Percentiles rank a stretch among this genome's conserved stretches.
phyloP scores from a whole-genome alignment of 2,113 vertebrate genomes.

The Myocastor coypus region DNA sequence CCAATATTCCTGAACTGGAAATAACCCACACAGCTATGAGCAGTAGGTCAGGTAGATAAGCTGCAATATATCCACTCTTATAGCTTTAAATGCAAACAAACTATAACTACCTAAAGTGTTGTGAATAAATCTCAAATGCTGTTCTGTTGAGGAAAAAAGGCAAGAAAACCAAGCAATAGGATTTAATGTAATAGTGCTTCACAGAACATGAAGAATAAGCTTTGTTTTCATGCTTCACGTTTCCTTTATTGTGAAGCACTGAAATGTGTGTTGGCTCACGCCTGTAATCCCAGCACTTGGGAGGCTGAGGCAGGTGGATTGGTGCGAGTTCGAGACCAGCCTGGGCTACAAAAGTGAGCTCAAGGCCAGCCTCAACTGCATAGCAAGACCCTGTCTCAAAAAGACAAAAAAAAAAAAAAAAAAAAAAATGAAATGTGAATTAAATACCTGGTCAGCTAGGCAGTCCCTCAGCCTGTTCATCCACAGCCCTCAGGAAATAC shows the following conservation, averaged over 20 bases:
- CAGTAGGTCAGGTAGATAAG: neutral
- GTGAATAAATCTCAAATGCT: neutral
- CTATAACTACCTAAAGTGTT: no score
- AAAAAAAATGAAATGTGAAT: slow-evolving; percentile 72
- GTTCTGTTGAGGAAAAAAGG: neutral
- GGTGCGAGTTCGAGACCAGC: no score
- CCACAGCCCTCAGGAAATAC: neutral
- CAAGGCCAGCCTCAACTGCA: no score
- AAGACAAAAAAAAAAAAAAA: no score
- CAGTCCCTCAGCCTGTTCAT: slow-evolving; percentile 32
- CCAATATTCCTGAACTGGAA: neutral
- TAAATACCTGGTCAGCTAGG: slow-evolving; percentile 51
- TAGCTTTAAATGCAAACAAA: neutral
- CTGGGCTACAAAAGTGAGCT: no score
- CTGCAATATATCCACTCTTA: neutral
- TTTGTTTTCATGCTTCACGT: slow-evolving; percentile 58
- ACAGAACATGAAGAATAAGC: neutral
- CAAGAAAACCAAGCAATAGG: neutral
- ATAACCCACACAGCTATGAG: neutral
- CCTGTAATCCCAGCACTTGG: no score
- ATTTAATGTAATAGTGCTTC: neutral
- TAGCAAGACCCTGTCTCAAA: no score
- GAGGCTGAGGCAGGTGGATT: no score
- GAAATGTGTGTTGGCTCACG: no score
- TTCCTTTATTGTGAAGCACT: slow-evolving; percentile 76